phyloP scores from a whole-genome alignment of 2,113 vertebrate species.

The Rhagologus leucostigma region DNA sequence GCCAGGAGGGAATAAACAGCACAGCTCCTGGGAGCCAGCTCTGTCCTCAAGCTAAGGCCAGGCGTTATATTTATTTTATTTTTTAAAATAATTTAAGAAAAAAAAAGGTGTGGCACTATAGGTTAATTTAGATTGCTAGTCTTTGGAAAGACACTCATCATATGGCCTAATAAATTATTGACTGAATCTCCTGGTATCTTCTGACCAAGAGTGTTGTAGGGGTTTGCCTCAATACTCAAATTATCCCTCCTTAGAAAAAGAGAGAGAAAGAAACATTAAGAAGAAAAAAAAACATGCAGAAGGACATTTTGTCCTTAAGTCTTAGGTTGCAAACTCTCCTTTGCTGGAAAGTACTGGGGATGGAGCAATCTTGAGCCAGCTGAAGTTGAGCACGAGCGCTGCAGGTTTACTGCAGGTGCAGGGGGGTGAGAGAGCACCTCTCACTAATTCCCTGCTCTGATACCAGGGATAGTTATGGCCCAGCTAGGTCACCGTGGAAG shows the following conservation, averaged over 20 bases:
- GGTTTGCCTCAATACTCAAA: background rate
- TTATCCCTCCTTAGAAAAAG: background rate
- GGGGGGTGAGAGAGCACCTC: background rate
- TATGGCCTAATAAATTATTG: background rate
- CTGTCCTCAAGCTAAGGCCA: background rate
- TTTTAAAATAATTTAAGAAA: no score
- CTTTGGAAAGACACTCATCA: background rate
- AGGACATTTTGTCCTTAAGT: background rate
- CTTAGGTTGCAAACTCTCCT: background rate
- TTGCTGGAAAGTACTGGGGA: background rate
- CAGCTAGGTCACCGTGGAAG: background rate
- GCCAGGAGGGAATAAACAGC: background rate
- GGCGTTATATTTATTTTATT: background rate
- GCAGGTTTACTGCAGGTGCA: background rate
- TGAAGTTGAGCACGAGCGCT: rapidly evolving
- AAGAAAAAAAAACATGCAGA: background rate
- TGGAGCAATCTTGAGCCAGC: background rate
- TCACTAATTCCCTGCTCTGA: background rate
- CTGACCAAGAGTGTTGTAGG: background rate
- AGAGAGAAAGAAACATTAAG: background rate
- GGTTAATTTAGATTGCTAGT: background rate
- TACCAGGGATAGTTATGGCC: background rate
- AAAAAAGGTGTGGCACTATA: background rate
- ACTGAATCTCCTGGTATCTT: background rate
- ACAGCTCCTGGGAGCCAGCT: background rate